phyloP scores from a whole-genome alignment of 2,888 invertebrate species.

The Serripes groenlandicus region DNA sequence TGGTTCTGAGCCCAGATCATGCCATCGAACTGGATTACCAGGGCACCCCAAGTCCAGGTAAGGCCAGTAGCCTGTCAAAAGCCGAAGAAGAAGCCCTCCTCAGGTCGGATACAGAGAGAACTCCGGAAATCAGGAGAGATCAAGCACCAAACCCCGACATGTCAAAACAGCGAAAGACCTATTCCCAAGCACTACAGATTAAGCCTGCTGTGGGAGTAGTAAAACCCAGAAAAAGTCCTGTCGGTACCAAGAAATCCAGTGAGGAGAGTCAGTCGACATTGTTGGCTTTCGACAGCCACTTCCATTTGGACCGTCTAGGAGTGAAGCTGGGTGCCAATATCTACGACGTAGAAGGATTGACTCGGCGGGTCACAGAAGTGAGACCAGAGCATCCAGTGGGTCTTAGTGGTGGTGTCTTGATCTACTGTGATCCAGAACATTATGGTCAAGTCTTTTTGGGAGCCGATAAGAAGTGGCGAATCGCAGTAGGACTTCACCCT shows the following conservation, averaged over 20 bases:
- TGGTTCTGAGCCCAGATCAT: too few species aligned
- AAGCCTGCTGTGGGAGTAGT: conserved; percentile 10
- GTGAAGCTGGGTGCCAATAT: not conserved
- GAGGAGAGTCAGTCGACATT: not conserved
- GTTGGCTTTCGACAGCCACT: conserved; percentile 13
- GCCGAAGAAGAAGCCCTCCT: too few species aligned
- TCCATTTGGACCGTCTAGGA: not conserved
- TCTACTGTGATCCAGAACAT: conserved; percentile 16
- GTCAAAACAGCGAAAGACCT: too few species aligned
- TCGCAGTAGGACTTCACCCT: conserved; percentile 8
- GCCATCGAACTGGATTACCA: too few species aligned
- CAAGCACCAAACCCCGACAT: too few species aligned
- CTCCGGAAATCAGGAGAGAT: too few species aligned
- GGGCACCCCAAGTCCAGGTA: too few species aligned
- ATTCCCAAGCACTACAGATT: too few species aligned
- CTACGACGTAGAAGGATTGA: not conserved
- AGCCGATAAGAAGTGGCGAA: not conserved
- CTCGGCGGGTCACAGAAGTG: not conserved
- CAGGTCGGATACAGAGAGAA: too few species aligned
- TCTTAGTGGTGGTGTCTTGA: conserved; percentile 7
- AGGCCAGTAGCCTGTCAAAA: too few species aligned
- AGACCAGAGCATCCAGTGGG: not conserved
- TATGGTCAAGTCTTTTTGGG: not conserved
- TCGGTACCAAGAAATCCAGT: too few species aligned
- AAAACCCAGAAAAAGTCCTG: not conserved